Base-by-base conservation (phyloP, 2,113 vertebrate genomes). In the Aramus guarauna region DNA sequence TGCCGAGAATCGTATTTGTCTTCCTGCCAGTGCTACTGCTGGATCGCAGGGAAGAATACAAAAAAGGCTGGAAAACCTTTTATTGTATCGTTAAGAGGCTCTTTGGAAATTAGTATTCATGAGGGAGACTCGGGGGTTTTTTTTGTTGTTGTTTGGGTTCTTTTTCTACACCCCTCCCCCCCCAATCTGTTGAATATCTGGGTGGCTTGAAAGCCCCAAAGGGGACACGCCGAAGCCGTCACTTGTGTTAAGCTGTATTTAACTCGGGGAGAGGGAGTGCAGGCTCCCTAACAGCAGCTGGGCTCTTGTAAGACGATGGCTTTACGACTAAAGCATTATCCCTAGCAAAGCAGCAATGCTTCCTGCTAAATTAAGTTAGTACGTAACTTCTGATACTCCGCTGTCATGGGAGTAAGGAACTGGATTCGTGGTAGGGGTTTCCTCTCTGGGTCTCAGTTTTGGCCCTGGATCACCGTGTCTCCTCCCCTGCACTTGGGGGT, bases 401-500 rank as follows among this genome's bases (percentile, higher is more conserved):
- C 23, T 0, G 1, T 9, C 47, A 9, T 37, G 50, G 36, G 37
- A 62, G 6, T 21, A 18, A 24, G 55, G 24, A 45, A 17, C 63
- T 66, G 62, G 23, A 4, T 22, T 23, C 30, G 19, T 4, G 30
- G 13, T 13, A 27, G 8, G 6, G 3, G 10, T 41, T 63, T 56
- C 6, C 1, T 82, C 36, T 52, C 24, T 0, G 1, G 12, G 8
- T 50, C 26, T 69, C 20, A 2, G 34, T 34, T 92, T 78, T 72
- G 26, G 29, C 15, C 7, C 22, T 39, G 41, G 37, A 20, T 88
- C 36, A 67, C 36, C 6, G 1, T 2, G 4, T 27, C 9, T 60
- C 11, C 11, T 43, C 12, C 21, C 3, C 36, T 62, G 39, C 9
- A 4, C 17, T 34, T 29, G 2, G 2, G 2, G 5, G 6, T 6